phyloP scores from a whole-genome alignment of 2,888 invertebrate genomes.

The Tricholauxania praeusta region DNA sequence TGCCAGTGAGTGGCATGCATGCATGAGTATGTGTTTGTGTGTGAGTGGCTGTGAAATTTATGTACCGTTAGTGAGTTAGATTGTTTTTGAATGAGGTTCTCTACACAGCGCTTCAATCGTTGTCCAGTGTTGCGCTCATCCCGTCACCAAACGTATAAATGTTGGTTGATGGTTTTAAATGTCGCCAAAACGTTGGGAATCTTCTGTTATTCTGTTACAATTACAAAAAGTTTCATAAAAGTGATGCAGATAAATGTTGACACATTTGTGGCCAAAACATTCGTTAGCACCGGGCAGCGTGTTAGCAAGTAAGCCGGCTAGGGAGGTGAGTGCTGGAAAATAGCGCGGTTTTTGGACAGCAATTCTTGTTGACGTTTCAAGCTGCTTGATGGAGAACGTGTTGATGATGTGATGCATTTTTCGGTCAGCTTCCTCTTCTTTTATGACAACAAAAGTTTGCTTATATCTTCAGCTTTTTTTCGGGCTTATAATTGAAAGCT shows the following conservation, averaged over 20 bases:
- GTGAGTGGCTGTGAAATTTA: conserved; percentile 54
- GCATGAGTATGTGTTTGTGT: conserved; percentile 24
- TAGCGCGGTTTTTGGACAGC: no score
- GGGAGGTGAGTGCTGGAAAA: no score
- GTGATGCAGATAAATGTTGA: conserved; percentile 59
- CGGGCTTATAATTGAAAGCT: no score
- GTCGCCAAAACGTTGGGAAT: conserved; percentile 58
- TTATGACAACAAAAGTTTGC: no score
- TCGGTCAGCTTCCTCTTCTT: no score
- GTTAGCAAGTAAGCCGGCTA: no score
- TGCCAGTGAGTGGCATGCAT: conserved; percentile 32
- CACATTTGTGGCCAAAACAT: conserved; percentile 49
- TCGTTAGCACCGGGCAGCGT: background rate
- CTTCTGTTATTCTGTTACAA: conserved; percentile 62
- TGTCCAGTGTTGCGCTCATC: conserved; percentile 45
- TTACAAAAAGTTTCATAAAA: conserved; percentile 56
- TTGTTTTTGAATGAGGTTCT: conserved; percentile 48
- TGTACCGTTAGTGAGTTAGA: conserved; percentile 59
- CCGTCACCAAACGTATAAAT: conserved; percentile 41
- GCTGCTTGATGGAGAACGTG: no score
- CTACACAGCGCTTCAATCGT: conserved; percentile 38
- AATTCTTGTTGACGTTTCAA: no score
- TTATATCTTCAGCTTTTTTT: no score
- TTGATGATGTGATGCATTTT: no score
- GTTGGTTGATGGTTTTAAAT: conserved; percentile 61